Evolutionary conservation across 2,888 invertebrate genomes (phyloP), one percentile per base, ranked within the genome.

Genomic region (Thereva nobilitata): DNA sequence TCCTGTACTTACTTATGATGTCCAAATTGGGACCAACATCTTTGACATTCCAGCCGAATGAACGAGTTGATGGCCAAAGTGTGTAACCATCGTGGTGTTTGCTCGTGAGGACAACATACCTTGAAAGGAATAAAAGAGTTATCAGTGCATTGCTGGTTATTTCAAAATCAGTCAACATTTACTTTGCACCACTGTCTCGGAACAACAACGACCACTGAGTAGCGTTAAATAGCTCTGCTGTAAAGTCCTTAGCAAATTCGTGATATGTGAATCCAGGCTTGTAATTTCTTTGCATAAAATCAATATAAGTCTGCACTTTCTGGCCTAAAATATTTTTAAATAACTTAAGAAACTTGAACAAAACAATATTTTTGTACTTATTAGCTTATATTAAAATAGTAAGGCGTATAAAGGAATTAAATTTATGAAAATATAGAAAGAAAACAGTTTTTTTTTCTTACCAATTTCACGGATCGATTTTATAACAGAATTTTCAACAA

Each of bases 81-180:
- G 92, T 88, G 76, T 84, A 95, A 0, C 94, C 94, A 77, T 95
- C 94, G 77, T 94, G 93, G 78, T 94, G 94, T 79, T 94, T 94
- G 76, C 90, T 92, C 5, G 93, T 93, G 45, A 94, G 77, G 0
- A 94, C 91, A 2, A 93, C 84, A 75, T 93, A 92, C 76, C 90
- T 90, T 42, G 2, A 53, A 52, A 8, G 23, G 23, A 4, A n/a
- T 34, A n/a, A 34, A 8, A 8, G 44, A 35, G 34, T 7, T 6
- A 44, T 23, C 3, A 23, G 8, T 49, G 0, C 35, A 44, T 9
- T 44, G 23, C 1, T 2, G 8, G 0, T 9, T 10, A 61, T 23
- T 55, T 55, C 12, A 23, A 23, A 10, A 12, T 41, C 6, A 35
- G 7, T 34, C 37, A 34, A 35, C 77, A 34, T 77, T 80, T 82